Conservation (phyloP, 2,888 invertebrate species). For the Drosophila paracracens region DNA sequence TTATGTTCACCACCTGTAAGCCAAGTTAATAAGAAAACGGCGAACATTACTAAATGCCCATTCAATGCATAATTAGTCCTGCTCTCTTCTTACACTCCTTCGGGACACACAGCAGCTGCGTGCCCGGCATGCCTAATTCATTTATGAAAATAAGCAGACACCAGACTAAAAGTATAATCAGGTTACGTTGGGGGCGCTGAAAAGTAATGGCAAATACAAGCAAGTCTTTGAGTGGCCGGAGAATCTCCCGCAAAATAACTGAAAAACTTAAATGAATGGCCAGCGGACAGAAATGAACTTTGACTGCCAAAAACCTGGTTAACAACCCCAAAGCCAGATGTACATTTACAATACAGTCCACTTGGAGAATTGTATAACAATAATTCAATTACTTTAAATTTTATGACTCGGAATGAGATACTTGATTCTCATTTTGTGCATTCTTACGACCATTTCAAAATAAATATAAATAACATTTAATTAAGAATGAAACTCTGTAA, state of each 20-base stretch:
- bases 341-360: neutral
- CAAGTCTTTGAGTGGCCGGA: neutral
- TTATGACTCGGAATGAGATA: neutral
- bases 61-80: constrained; percentile 44
- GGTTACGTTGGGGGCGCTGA: neutral
- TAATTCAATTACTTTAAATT: neutral
- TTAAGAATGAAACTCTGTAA: neutral
- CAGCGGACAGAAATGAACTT: constrained; percentile 24
- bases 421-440: neutral
- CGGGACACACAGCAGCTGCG: constrained; percentile 20
- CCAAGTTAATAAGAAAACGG: constrained; percentile 24
- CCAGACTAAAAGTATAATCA: neutral
- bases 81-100: neutral
- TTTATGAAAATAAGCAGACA: constrained; percentile 59
- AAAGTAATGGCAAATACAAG: constrained; percentile 23
- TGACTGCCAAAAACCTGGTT: constrained; percentile 19
- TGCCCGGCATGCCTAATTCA: constrained; percentile 64
- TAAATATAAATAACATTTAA: neutral
- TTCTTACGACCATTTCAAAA: neutral
- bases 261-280: constrained; percentile 34
- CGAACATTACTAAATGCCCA: constrained; percentile 10
- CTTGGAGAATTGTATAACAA: neutral
- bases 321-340: constrained; percentile 1
- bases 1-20: constrained; percentile 83
- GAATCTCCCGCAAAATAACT: constrained; percentile 12